Percentiles rank a stretch among this genome's conserved stretches.
Conservation (phyloP, 2,888 invertebrate species). For the Sycophila texana region DNA sequence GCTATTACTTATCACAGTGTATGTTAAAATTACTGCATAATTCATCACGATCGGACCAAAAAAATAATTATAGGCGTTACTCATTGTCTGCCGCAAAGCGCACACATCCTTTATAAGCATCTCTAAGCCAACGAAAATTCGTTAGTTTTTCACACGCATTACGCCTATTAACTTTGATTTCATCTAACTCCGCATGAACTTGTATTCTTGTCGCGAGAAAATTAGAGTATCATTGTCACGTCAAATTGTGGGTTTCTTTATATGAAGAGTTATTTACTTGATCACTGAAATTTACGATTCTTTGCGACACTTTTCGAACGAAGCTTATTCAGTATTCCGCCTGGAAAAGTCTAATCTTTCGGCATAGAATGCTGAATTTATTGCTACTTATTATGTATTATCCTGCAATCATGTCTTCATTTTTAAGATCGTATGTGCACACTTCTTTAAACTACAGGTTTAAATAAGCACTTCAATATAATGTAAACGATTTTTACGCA, state of each 20-base stretch:
- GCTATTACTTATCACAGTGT: conserved; percentile 23
- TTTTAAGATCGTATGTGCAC: not conserved
- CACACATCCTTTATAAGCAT: conserved; percentile 6
- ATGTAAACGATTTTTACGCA: too few species aligned
- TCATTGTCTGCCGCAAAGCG: conserved; percentile 14
- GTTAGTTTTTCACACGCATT: conserved; percentile 49
- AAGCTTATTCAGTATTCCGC: too few species aligned
- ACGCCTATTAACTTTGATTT: conserved; percentile 23
- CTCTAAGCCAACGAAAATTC: conserved; percentile 23
- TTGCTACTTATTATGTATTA: too few species aligned
- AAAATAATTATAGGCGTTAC: conserved; percentile 1
- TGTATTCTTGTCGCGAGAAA: conserved; percentile 13
- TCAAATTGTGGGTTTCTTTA: conserved; percentile 38
- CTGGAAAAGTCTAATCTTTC: too few species aligned
- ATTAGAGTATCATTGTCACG: conserved; percentile 38
- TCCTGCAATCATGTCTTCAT: not conserved
- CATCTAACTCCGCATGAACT: not conserved
- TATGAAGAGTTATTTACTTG: not conserved
- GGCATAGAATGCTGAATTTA: too few species aligned
- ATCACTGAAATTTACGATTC: not conserved
- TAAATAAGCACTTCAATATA: too few species aligned
- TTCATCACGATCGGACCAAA: conserved; percentile 27
- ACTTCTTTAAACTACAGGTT: too few species aligned
- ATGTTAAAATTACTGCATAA: conserved; percentile 11
- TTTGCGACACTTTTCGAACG: too few species aligned